A percentile compares a stretch with the other conserved stretches of the same genome.
Evolutionary conservation across 2,113 vertebrate species (phyloP).

Genomic region (Lota lota): DNA sequence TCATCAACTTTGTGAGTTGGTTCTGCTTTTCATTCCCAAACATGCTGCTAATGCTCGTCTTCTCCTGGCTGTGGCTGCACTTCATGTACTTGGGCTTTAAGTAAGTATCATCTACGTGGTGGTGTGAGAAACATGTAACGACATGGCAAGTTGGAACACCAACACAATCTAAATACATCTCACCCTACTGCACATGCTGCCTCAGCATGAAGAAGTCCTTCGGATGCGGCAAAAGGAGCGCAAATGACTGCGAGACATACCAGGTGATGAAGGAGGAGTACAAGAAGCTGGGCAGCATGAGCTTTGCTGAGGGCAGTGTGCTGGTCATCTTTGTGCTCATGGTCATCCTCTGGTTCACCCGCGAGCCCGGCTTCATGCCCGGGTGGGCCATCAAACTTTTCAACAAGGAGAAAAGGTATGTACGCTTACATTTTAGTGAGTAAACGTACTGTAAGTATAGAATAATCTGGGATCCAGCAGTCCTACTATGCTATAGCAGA

Average conservation of each 20-base stretch:
- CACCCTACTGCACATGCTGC: background rate
- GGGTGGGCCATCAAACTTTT: slow-evolving; percentile 84
- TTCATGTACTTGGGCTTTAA: slow-evolving; percentile 83
- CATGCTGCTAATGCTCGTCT: slow-evolving; percentile 77
- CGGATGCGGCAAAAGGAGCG: slow-evolving; percentile 59
- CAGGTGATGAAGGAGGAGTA: slow-evolving; percentile 73
- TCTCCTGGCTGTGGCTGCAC: slow-evolving; percentile 87
- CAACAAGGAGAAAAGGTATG: slow-evolving; percentile 67
- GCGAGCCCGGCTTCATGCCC: slow-evolving; percentile 85
- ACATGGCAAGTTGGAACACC: too few relatives aligned
- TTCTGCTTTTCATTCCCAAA: slow-evolving; percentile 87
- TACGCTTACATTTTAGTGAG: slow-evolving; percentile 1
- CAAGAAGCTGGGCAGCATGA: slow-evolving; percentile 78
- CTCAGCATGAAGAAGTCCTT: slow-evolving; percentile 81
- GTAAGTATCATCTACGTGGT: slow-evolving; percentile 68
- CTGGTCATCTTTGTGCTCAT: slow-evolving; percentile 74
- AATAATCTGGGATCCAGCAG: too few relatives aligned
- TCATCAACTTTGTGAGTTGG: slow-evolving; percentile 93
- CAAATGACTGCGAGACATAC: slow-evolving; percentile 66
- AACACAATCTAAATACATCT: too few relatives aligned
- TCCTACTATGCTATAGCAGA: too few relatives aligned
- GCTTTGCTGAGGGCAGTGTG: slow-evolving; percentile 78
- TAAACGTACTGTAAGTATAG: too few relatives aligned
- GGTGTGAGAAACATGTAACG: too few relatives aligned
- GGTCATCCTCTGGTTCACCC: slow-evolving; percentile 88